Evolutionary conservation across 23 tunicate species (phyloP).

Genomic region (Aplidium turbinatum): DNA sequence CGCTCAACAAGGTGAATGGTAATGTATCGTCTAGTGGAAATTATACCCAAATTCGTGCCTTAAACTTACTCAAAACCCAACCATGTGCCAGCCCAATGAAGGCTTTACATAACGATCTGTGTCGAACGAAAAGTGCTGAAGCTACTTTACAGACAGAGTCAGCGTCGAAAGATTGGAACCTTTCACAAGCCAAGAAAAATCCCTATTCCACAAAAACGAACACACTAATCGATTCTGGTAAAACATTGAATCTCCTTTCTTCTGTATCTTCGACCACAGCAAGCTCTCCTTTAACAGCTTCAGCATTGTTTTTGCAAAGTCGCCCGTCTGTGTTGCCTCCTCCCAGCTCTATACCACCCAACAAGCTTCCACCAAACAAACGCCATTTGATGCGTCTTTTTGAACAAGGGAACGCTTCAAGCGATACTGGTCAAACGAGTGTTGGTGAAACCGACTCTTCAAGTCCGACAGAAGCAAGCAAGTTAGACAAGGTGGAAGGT

Average conservation of each 20-base stretch:
- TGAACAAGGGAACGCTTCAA: constrained; percentile 6
- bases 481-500: not conserved
- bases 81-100: constrained; percentile 23
- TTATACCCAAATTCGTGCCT: too few species aligned
- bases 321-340: too few species aligned
- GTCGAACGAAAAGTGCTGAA: constrained; percentile 75
- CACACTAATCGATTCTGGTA: not conserved
- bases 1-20: too few species aligned
- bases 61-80: too few species aligned
- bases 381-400: constrained; percentile 60
- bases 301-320: too few species aligned
- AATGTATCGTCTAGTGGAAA: too few species aligned
- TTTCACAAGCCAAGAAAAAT: too few species aligned
- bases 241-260: not conserved
- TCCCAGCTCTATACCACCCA: constrained; percentile 51
- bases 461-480: not conserved
- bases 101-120: constrained; percentile 35
- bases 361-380: constrained; percentile 76
- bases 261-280: not conserved
- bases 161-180: not conserved
- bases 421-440: not conserved
- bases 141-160: constrained; percentile 37
- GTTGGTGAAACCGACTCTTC: not conserved
- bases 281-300: not conserved
- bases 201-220: too few species aligned